A percentile compares a stretch with the other conserved stretches of the same genome.
These are phyloP conservation scores for Protula sp. DNA, from an alignment of 2,888 invertebrate genomes.

Conservation along the genomic window DNA sequence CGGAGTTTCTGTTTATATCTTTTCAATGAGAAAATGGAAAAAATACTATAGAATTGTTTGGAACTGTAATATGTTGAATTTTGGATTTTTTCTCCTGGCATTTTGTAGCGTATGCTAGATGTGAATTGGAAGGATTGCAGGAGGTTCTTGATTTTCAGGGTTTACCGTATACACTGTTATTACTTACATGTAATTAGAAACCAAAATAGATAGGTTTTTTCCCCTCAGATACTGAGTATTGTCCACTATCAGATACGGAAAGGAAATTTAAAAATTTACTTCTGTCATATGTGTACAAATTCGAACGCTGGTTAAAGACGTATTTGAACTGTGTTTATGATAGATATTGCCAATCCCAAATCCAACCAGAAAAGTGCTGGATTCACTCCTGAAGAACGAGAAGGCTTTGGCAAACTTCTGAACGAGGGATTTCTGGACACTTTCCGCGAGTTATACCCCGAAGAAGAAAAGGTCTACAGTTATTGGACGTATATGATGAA, in stretches of 20 bases:
- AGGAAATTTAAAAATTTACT: no score
- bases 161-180: no score
- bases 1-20: not conserved
- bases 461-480: constrained; percentile 75
- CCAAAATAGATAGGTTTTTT: no score
- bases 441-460: constrained; percentile 80
- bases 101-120: no score
- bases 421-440: constrained; percentile 80
- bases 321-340: constrained; percentile 29
- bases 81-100: no score
- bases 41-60: not conserved
- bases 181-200: no score
- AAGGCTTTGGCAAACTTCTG: constrained; percentile 80
- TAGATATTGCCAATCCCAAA: constrained; percentile 91
- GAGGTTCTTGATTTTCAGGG: no score
- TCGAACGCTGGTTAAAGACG: no score
- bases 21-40: not conserved
- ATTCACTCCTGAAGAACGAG: constrained; percentile 89
- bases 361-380: constrained; percentile 83
- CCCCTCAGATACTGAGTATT: no score
- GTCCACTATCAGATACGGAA: no score
- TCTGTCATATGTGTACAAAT: no score
- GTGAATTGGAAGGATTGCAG: no score
- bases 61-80: not conserved
- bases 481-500: constrained; percentile 94